These are phyloP conservation scores for Tapirus terrestris DNA, from an alignment of 2,113 vertebrate genomes.

Conservation along the genomic window DNA sequence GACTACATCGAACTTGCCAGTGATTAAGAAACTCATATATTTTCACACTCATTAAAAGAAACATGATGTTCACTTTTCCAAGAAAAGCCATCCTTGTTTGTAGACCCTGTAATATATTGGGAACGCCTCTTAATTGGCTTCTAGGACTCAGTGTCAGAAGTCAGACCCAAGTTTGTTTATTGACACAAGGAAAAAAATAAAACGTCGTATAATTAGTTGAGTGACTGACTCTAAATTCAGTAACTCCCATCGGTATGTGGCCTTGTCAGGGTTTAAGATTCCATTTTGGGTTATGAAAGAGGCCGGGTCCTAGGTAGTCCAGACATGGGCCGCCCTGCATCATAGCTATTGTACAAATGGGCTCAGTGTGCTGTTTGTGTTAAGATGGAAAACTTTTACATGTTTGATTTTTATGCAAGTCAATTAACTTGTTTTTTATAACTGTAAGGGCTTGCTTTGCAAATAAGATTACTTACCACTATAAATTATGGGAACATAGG, in stretches of 20 bases:
- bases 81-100: slow-evolving; percentile 91
- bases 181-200: slow-evolving; percentile 89
- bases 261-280: slow-evolving; percentile 89
- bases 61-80: slow-evolving; percentile 87
- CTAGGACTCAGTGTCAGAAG: slow-evolving; percentile 88
- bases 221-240: slow-evolving; percentile 90
- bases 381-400: slow-evolving; percentile 88
- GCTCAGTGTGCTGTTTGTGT: slow-evolving; percentile 87
- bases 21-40: slow-evolving; percentile 89
- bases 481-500: slow-evolving; percentile 91
- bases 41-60: slow-evolving; percentile 90
- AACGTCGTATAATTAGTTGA: slow-evolving; percentile 89
- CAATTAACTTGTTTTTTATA: slow-evolving; percentile 91
- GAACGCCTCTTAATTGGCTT: slow-evolving; percentile 90
- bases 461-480: slow-evolving; percentile 91
- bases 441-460: slow-evolving; percentile 90
- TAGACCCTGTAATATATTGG: slow-evolving; percentile 89
- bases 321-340: slow-evolving; percentile 81
- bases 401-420: slow-evolving; percentile 91
- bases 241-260: slow-evolving; percentile 86
- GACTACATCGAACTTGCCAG: slow-evolving; percentile 81
- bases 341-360: slow-evolving; percentile 87
- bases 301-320: slow-evolving; percentile 81
- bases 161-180: slow-evolving; percentile 90
- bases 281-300: slow-evolving; percentile 89